Percentiles rank a stretch among this genome's conserved stretches.
These are phyloP conservation scores for Plectrocnemia conspersa DNA, from an alignment of 1,140 invertebrate genomes.

Conservation along the genomic window DNA sequence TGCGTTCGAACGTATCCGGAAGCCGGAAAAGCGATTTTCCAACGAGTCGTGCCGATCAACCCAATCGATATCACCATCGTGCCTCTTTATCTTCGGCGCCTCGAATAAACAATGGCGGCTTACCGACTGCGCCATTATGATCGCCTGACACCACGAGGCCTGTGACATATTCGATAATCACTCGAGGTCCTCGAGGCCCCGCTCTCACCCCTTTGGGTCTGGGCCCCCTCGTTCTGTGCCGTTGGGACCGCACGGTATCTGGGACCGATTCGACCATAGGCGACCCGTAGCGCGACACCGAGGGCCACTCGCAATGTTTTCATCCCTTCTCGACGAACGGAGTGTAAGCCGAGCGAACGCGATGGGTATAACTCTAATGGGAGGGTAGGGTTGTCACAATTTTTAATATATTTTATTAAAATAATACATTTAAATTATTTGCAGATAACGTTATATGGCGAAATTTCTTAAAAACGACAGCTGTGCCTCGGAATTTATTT, in stretches of 20 bases:
- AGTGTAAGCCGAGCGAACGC: too few relatives aligned
- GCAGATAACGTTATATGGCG: too few relatives aligned
- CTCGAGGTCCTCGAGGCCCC: too few relatives aligned
- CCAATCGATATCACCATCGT: not conserved
- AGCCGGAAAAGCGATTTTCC: not conserved
- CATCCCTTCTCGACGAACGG: not conserved
- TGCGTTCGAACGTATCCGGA: not conserved
- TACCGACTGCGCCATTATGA: not conserved
- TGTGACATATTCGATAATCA: constrained; percentile 1
- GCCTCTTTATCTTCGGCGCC: not conserved
- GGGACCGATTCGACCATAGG: not conserved
- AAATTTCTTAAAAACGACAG: too few relatives aligned
- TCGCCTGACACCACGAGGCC: not conserved
- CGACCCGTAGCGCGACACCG: not conserved
- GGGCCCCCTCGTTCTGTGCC: not conserved
- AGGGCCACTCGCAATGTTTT: not conserved
- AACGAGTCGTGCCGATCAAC: not conserved
- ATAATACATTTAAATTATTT: too few relatives aligned
- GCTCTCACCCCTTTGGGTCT: not conserved
- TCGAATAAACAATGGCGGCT: not conserved
- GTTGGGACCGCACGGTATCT: not conserved
- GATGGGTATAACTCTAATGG: too few relatives aligned
- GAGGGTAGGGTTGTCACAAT: too few relatives aligned
- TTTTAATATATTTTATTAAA: too few relatives aligned
- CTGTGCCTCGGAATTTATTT: too few relatives aligned